phyloP scores from a whole-genome alignment of 2,888 invertebrate species.

The Marronus borbonicus region DNA sequence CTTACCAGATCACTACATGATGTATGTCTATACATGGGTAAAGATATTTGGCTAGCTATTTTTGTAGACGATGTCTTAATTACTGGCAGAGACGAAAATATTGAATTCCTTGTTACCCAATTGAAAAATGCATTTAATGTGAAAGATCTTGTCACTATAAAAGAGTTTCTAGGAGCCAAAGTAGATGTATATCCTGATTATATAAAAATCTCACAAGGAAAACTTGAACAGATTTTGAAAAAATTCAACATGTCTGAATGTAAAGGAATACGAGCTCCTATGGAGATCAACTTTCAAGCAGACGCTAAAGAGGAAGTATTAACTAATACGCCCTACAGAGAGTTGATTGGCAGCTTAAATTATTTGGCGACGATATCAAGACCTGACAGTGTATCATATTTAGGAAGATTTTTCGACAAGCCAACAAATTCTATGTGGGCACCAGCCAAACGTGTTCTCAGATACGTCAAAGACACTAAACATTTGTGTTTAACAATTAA shows the following conservation, averaged over 20 bases:
- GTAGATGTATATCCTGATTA: slow-evolving; percentile 9
- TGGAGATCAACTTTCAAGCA: slow-evolving; percentile 14
- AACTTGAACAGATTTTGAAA: not conserved
- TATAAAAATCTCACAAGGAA: not conserved
- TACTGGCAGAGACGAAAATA: not conserved
- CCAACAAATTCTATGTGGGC: slow-evolving; percentile 14
- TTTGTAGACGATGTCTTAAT: slow-evolving; percentile 8
- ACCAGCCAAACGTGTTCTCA: slow-evolving; percentile 27
- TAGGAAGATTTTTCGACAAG: slow-evolving; percentile 28
- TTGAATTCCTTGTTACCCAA: not conserved
- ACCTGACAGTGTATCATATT: slow-evolving; percentile 21
- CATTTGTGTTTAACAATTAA: slow-evolving; percentile 14
- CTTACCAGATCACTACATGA: too few species aligned
- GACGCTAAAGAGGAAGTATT: not conserved
- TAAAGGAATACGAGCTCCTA: slow-evolving; percentile 19
- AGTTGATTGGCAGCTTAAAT: slow-evolving; percentile 14
- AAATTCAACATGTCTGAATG: slow-evolving; percentile 14
- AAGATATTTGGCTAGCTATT: not conserved
- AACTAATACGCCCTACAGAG: not conserved
- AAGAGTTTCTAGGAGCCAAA: slow-evolving; percentile 16
- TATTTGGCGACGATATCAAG: slow-evolving; percentile 26
- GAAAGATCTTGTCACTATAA: slow-evolving; percentile 9
- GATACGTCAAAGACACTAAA: not conserved
- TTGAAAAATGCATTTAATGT: not conserved
- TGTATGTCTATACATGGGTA: too few species aligned